These are phyloP conservation scores for Drosophila busckii DNA, from an alignment of 1,140 invertebrate genomes.

Conservation along the genomic window DNA sequence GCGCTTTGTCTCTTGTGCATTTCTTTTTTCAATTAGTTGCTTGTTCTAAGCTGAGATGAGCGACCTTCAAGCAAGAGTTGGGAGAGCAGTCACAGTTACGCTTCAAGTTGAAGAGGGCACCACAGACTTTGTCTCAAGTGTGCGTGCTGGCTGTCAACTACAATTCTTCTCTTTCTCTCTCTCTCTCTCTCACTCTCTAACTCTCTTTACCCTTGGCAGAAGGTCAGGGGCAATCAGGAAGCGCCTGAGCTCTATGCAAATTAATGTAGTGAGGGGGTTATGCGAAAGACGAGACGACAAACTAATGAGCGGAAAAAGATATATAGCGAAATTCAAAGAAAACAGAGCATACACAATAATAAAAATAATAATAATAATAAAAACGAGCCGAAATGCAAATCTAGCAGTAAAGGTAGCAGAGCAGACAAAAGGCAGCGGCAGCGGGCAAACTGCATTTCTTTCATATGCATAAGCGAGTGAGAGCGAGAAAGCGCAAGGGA, in stretches of 20 bases:
- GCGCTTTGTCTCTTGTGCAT: no score
- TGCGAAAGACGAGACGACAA: constrained; percentile 4
- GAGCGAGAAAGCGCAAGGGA: constrained; percentile 5
- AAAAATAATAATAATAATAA: background rate
- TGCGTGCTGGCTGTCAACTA: no score
- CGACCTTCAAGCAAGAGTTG: no score
- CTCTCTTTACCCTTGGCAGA: background rate
- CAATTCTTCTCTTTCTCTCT: background rate
- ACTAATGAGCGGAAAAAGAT: constrained; percentile 34
- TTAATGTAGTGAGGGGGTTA: background rate
- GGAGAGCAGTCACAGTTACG: no score
- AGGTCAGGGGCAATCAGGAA: constrained; percentile 25
- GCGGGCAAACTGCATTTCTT: no score
- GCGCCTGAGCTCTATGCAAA: constrained; percentile 23
- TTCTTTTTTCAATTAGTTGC: no score
- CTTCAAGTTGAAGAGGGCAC: no score
- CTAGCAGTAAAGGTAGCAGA: constrained; percentile 30
- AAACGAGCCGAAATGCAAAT: constrained; percentile 34
- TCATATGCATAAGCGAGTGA: background rate
- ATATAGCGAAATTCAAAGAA: constrained; percentile 34
- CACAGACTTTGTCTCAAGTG: constrained; percentile 7
- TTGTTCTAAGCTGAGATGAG: no score
- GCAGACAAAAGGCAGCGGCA: background rate
- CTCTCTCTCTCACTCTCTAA: background rate
- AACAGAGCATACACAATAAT: constrained; percentile 30